Percentiles rank a stretch among this genome's conserved stretches.
Evolutionary conservation across 2,113 vertebrate species (phyloP).

Genomic region (Pygathrix nemaeus): DNA sequence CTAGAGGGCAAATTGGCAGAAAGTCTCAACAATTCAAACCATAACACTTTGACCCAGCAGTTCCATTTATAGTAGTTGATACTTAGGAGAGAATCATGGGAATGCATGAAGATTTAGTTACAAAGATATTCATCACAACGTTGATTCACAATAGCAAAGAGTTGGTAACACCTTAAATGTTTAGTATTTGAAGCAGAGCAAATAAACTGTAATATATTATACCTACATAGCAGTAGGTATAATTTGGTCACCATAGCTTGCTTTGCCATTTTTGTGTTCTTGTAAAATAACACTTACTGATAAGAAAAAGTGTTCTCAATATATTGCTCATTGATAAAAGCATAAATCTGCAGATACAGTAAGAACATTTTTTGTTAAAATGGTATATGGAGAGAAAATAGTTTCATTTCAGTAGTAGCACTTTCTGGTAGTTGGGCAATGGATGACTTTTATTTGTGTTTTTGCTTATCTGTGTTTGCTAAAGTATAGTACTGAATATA

Average conservation of each 20-base stretch:
- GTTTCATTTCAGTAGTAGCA: not conserved
- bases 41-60: not conserved
- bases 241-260: too few relatives aligned
- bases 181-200: not conserved
- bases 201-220: not conserved
- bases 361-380: not conserved
- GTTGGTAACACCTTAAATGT: not conserved
- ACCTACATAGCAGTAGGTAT: not conserved
- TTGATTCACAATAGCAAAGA: conserved; percentile 3
- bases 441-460: not conserved
- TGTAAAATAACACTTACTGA: not conserved
- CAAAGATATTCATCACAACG: not conserved
- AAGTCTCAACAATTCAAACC: not conserved
- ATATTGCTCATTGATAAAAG: not conserved
- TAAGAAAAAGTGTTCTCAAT: not conserved
- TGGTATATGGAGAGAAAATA: not conserved
- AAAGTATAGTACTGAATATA: not conserved
- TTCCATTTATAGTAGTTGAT: conserved; percentile 19
- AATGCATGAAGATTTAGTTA: not conserved
- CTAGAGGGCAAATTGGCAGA: not conserved
- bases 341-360: not conserved
- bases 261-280: too few relatives aligned
- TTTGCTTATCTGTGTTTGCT: not conserved
- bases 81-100: not conserved
- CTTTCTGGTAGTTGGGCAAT: not conserved